Base-by-base conservation (phyloP, 2,888 invertebrate genomes). In the Parnassius smintheus region DNA sequence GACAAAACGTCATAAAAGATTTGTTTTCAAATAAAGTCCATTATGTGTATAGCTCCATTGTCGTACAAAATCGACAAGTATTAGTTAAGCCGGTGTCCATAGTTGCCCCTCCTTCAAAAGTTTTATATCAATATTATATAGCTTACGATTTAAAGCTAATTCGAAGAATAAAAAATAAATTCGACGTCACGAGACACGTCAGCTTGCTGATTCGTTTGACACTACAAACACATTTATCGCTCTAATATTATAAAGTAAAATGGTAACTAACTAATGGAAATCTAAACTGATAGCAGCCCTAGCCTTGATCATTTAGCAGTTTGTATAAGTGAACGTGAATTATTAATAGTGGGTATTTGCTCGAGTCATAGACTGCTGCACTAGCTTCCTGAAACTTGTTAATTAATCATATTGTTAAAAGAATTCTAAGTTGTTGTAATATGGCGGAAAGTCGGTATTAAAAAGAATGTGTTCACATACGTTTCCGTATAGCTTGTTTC, bases 281-380 rank as follows among this genome's bases (percentile, higher is more conserved):
- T 35, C 35, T 35, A 11, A 44, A 2, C 44, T 4, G 13, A 9
- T 48, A 51, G 46, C 46, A 59, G 46, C 59, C 64, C 56, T 64
- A 12, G 59, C 59, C 59, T 64, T 64, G 64, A 46, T 63, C 22
- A 46, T 51, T 55, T 59, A 59, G 56, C 52, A 42, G 52, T 44
- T 44, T 48, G 41, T 44, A 52, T 53, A 56, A 64, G 64, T 64
- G 64, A 59, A 56, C 48, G 64, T 64, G 51, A 63, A 63, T 63
- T 64, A 64, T 52, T 56, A 63, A 42, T 48, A 59, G n/a, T 42
- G 59, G 22, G 48, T 42, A 64, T 64, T 64, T 64, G 56, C 64
- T 64, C 59, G 44, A 51, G 42, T 48, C 56, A 52, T 52, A 50
- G 59, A 59, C 49, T 11, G 45, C 25, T 45, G 50, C 49, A 50